Base-by-base conservation (phyloP, 2,113 vertebrate species). In the Oncorhynchus nerka region DNA sequence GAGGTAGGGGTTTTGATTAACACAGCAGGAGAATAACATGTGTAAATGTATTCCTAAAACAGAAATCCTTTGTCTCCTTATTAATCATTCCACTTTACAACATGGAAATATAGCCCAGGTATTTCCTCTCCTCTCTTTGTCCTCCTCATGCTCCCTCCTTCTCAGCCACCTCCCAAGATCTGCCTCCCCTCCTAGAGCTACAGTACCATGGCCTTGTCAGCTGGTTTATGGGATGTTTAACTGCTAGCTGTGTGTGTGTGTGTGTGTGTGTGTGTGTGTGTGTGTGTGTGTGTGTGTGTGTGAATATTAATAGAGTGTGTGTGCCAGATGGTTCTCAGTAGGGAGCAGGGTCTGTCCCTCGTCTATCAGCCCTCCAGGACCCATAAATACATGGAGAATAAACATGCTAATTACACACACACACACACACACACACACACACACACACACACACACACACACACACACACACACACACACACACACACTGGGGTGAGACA, bases 331-430 rank as follows among this genome's bases (percentile, higher is more conserved):
- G 86, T 85, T 75, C 89, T 88, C 90, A 79, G 86, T 86, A 70
- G 89, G 89, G 87, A 89, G 85, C 45, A 80, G 87, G 84, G 86
- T 87, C 77, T 85, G 86, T 85, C 86, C 83, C 82, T 87, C 85
- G 84, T 82, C 89, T 88, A 85, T 83, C 75, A 70, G 78, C 78
- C 87, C 86, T 80, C 81, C 70, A 81, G 85, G 90, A 85, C 83
- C 81, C 82, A 89, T 90, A 88, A 91, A 89, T 84, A 86, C 87
- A 88, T 92, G 90, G 90, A 88, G 83, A 91, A 90, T 92, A 94
- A 93, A 93, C 90, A 89, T 80, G 78, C 77, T 91, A 91, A 92
- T 93, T 92, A 90, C 49, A 26, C 16, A 1, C 28, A 15, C 49
- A 15, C 91, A 75, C 28, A 73, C 67, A 65, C 62, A 22, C 64